Evolutionary conservation across 2,888 invertebrate genomes (phyloP), one percentile per base, ranked within the genome.

Genomic region (Oscheius sp.): DNA sequence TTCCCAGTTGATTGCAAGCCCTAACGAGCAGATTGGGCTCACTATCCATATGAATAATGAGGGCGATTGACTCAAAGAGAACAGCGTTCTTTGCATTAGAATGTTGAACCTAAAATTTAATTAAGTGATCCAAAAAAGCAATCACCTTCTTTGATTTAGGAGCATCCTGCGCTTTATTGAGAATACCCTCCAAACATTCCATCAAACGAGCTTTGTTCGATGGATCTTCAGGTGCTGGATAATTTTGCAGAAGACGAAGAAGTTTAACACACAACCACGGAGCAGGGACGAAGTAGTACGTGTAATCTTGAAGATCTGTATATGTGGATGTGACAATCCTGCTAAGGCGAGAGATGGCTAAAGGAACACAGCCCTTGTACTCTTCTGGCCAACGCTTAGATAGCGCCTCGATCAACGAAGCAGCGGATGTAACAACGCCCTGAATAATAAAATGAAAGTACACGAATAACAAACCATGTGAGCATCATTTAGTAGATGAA

Each of bases 11-110:
- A 88, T 98, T 98, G 87, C 97, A 98, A 61, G 96, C 97, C 75
- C 98, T 91, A 47, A 98, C 97, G 85, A 99, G 89, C 75, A 99
- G 90, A 51, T 80, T 80, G 44, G 86, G 85, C 67, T 86, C 86
- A 38, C 77, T 92, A 87, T 98, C 98, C 89, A 96, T 95, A 87
- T 99, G 98, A 86, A 99, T 98, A 80, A 99, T 98, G 79, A 99
- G 90, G 89, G 96, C 96, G 87, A 99, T 99, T 50, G 98, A 97
- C 89, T 99, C 98, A 89, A 99, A 98, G 22, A 99, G 90, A 28
- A 99, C 97, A 61, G 98, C 96, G 89, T 99, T 98, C 88, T 98
- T 98, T 68, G 98, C 97, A 90, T 99, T 99, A 56, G 97, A 96
- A 89, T 99, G 98, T 89, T 99, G 98, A 30, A 98, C 97, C 71